phyloP scores from a whole-genome alignment of 2,888 invertebrate genomes.

The Xylophagus ater region DNA sequence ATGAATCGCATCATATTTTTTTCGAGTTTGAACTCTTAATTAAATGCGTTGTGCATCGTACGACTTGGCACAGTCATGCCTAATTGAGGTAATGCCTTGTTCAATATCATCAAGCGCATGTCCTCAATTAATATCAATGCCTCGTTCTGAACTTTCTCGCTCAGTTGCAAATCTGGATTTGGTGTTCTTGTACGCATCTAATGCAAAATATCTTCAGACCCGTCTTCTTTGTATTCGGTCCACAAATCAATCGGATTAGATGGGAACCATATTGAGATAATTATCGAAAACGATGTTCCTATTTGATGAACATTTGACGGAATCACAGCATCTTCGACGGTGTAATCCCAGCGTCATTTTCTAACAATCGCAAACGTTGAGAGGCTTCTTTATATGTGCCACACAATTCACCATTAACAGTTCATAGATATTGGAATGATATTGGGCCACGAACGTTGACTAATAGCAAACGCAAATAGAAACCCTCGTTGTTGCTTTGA shows the following conservation, averaged over 20 bases:
- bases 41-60: conserved; percentile 18
- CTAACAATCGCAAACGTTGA: conserved; percentile 25
- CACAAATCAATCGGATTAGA: conserved; percentile 22
- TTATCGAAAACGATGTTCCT: conserved; percentile 22
- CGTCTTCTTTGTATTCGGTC: conserved; percentile 12
- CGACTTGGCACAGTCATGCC: conserved; percentile 23
- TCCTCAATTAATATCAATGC: conserved; percentile 24
- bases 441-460: conserved; percentile 29
- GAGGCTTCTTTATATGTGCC: conserved; percentile 30
- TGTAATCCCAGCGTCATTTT: conserved; percentile 25
- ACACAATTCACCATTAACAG: conserved; percentile 29
- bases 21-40: conserved; percentile 21
- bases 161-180: conserved; percentile 11
- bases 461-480: conserved; percentile 28
- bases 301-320: conserved; percentile 19
- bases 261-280: conserved; percentile 18
- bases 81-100: conserved; percentile 15
- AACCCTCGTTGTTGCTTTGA: conserved; percentile 28
- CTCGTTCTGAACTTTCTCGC: conserved; percentile 21
- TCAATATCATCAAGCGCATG: too few species aligned
- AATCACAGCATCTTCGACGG: conserved; percentile 19
- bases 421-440: conserved; percentile 27
- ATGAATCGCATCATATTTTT: conserved; percentile 19
- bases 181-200: background rate
- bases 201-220: conserved; percentile 18